Conservation (phyloP, 2,888 invertebrate species). For the Copidosoma aretas region DNA sequence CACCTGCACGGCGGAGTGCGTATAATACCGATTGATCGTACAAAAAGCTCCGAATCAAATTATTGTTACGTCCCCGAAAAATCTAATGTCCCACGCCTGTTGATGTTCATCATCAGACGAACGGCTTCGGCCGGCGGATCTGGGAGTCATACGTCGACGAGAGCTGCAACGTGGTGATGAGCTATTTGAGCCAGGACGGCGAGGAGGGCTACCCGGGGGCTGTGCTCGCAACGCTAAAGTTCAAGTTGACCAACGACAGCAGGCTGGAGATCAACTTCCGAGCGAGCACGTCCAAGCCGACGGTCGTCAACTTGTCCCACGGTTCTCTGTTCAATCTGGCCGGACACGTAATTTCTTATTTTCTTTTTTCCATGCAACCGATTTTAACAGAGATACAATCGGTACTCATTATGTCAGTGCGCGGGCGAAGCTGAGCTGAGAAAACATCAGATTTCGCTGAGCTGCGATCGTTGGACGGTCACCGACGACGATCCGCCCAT, state of each 20-base stretch:
- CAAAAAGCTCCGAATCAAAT: no score
- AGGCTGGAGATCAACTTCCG: slow-evolving; percentile 65
- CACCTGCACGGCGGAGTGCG: slow-evolving; percentile 83
- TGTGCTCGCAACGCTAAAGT: slow-evolving; percentile 64
- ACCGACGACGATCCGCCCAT: slow-evolving; percentile 68
- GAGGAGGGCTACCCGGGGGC: slow-evolving; percentile 71
- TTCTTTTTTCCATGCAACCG: background rate
- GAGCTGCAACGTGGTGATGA: slow-evolving; percentile 59
- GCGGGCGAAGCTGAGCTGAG: slow-evolving; percentile 69
- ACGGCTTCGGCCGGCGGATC: slow-evolving; percentile 55
- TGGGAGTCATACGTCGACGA: slow-evolving; percentile 64
- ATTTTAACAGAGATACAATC: no score
- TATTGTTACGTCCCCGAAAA: no score
- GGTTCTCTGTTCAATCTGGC: slow-evolving; percentile 71
- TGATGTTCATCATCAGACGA: slow-evolving; percentile 38
- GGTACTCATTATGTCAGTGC: slow-evolving; percentile 65
- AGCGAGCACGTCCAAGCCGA: slow-evolving; percentile 66
- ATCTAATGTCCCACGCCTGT: background rate
- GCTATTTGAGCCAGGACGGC: slow-evolving; percentile 65
- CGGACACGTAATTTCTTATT: slow-evolving; percentile 64
- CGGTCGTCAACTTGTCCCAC: slow-evolving; percentile 69
- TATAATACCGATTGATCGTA: background rate
- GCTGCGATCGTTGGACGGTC: slow-evolving; percentile 78
- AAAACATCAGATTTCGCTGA: slow-evolving; percentile 75
- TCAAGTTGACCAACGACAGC: slow-evolving; percentile 64